Evolutionary conservation across 2,888 invertebrate genomes (phyloP), one percentile per base, ranked within the genome.

Genomic region (Lordiphosa andalusiaca): DNA sequence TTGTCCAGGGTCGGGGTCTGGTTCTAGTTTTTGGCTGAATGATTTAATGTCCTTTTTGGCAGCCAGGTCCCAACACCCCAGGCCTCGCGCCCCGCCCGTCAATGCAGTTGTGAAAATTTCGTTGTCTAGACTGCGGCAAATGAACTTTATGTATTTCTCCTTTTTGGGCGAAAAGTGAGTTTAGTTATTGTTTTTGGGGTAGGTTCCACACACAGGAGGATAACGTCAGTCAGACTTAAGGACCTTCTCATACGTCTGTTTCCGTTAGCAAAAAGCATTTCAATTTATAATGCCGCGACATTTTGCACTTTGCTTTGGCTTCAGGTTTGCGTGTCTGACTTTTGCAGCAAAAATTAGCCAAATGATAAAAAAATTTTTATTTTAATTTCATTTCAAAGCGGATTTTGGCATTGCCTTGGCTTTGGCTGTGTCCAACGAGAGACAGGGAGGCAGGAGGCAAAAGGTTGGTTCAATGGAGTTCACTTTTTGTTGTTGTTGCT

Each of bases 41-140:
- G 82, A 78, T 84, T 78, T 78, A 78, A 78, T 78, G 82, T 78
- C 84, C 77, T 84, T 84, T 84, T 78, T 78, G 77, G 84, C 77
- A 80, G 72, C 59, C 52, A 44, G 46, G 54, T 59, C 69, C 73
- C 80, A 67, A 44, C 44, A 36, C 12, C 38, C 53, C 33, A 33
- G 52, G 39, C 41, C 44, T 41, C 9, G 13, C 21, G 30, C 46
- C 25, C 21, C 42, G 9, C 7, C n/a, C 35, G 38, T 60, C 65
- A 44, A 55, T 82, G 82, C 73, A 84, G 78, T 81, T 67, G 69
- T 54, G 42, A 40, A 57, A 56, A 81, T 49, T 60, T 69, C 71
- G 63, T 75, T 73, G 84, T 80, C 80, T 80, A 80, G 80, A 80
- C 78, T 84, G 84, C 84, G 82, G 78, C 82, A 78, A 78, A 78